Conservation (phyloP, 2,113 vertebrate species). For the Syngnathoides biaculeatus region DNA sequence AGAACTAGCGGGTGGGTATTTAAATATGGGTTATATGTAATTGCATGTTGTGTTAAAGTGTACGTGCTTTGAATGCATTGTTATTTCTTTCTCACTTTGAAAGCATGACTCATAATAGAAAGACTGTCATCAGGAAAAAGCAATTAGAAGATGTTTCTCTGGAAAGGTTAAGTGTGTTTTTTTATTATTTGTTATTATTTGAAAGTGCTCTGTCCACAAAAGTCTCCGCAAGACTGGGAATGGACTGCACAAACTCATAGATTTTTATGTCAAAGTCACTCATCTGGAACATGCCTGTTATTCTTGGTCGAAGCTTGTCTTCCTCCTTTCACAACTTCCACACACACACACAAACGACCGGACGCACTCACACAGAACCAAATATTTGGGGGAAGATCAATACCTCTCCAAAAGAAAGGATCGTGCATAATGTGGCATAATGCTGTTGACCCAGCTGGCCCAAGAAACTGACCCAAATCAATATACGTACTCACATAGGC, state of each 20-base stretch:
- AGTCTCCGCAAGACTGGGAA: constrained; percentile 11
- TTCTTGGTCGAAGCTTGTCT: constrained; percentile 35
- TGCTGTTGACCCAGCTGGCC: constrained; percentile 62
- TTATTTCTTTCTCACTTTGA: constrained; percentile 10
- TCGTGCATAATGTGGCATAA: constrained; percentile 31
- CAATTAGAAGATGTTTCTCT: constrained; percentile 40
- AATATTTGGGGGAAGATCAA: constrained; percentile 44
- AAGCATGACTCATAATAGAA: constrained; percentile 19
- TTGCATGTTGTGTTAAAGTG: constrained; percentile 14
- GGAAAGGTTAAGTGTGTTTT: constrained; percentile 31
- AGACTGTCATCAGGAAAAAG: constrained; percentile 34
- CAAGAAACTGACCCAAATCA: constrained; percentile 35
- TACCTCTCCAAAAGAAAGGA: constrained; percentile 47
- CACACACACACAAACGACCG: no score
- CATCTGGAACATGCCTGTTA: constrained; percentile 53
- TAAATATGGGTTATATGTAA: not conserved
- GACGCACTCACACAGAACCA: not conserved
- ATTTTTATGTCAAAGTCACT: constrained; percentile 57
- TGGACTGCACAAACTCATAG: constrained; percentile 41
- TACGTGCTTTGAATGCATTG: constrained; percentile 12
- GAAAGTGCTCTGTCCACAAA: constrained; percentile 4
- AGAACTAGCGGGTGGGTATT: not conserved
- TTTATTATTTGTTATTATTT: constrained; percentile 34
- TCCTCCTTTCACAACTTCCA: constrained; percentile 12
- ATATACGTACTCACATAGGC: constrained; percentile 21